Conservation (phyloP, 2,113 vertebrate genomes). For the Polypterus bichir region DNA sequence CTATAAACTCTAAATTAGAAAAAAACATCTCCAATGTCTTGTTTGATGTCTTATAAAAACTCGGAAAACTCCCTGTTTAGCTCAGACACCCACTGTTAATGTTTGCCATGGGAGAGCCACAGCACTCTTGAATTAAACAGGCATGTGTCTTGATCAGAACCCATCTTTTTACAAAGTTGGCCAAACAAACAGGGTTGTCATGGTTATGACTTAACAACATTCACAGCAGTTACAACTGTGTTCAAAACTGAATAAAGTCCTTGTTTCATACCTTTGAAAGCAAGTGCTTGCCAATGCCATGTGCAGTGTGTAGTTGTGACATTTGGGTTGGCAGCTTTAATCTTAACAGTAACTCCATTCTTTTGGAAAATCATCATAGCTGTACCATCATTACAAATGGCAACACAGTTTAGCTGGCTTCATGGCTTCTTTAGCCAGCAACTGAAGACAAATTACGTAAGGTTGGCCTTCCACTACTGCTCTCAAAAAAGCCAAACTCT, state of each 20-base stretch:
- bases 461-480: no score
- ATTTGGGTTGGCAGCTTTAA: slow-evolving; percentile 13
- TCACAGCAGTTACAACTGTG: slow-evolving; percentile 14
- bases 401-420: slow-evolving; percentile 5
- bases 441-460: no score
- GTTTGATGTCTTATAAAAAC: neutral
- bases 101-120: slow-evolving; percentile 13
- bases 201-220: slow-evolving; percentile 14
- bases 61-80: neutral
- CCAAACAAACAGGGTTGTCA: slow-evolving; percentile 14
- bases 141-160: slow-evolving; percentile 2
- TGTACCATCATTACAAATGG: slow-evolving; percentile 10
- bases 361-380: slow-evolving; percentile 9
- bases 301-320: slow-evolving; percentile 9
- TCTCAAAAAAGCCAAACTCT: no score
- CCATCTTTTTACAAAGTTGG: slow-evolving; percentile 12
- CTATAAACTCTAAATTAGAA: neutral
- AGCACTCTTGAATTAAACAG: slow-evolving; percentile 9
- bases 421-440: no score
- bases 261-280: slow-evolving; percentile 16
- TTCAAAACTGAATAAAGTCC: slow-evolving; percentile 16
- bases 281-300: slow-evolving; percentile 13
- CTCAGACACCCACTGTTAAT: slow-evolving; percentile 13
- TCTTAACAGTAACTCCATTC: slow-evolving; percentile 11
- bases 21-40: neutral